These are phyloP conservation scores for Zosterops borbonicus DNA, from an alignment of 2,113 vertebrate species.

Conservation along the genomic window DNA sequence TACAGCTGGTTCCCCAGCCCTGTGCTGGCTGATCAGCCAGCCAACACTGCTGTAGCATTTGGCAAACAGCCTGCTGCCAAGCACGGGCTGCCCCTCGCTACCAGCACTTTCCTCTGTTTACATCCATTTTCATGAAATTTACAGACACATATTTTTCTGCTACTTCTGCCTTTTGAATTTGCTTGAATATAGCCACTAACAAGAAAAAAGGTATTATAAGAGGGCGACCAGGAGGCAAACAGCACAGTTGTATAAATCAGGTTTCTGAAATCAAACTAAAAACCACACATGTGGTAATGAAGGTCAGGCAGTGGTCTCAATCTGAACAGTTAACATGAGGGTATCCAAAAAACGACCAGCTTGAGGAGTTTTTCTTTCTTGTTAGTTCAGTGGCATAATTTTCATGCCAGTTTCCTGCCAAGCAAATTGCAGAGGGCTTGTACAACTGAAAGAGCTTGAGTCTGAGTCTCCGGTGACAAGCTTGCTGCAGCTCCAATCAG, in stretches of 20 bases:
- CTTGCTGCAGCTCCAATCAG: conserved; percentile 21
- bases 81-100: neutral
- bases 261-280: neutral
- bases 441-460: conserved; percentile 24
- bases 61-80: neutral
- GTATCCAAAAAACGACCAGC: conserved; percentile 13
- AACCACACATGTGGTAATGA: neutral
- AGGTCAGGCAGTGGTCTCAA: conserved; percentile 2
- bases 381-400: conserved; percentile 60
- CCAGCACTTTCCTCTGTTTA: neutral
- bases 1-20: neutral
- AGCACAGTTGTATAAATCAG: neutral
- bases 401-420: conserved; percentile 54
- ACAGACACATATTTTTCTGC: neutral
- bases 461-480: conserved; percentile 46
- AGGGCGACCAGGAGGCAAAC: neutral
- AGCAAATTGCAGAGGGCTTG: conserved; percentile 59
- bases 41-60: neutral
- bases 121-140: neutral
- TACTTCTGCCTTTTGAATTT: neutral
- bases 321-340: conserved; percentile 25
- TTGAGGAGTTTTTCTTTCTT: conserved; percentile 28
- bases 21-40: neutral
- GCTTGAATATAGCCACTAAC: neutral
- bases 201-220: neutral